Percentiles rank a stretch among this genome's conserved stretches.
phyloP scores from a whole-genome alignment of 2,888 invertebrate species.

The Cataglyphis altisquamis region DNA sequence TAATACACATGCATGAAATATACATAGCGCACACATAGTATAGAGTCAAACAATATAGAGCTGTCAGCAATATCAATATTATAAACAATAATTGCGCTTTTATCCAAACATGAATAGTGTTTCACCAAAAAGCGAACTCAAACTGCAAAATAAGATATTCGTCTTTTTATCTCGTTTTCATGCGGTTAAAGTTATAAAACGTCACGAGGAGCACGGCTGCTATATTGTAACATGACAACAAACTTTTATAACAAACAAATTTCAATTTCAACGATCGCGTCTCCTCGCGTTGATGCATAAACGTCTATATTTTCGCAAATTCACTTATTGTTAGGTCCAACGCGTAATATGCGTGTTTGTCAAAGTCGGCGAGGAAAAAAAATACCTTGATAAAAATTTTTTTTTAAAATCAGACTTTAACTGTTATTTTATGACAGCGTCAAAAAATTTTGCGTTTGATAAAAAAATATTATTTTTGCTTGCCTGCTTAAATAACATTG shows the following conservation, averaged over 20 bases:
- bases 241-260: constrained; percentile 50
- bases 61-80: constrained; percentile 22
- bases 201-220: not conserved
- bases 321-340: constrained; percentile 22
- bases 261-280: constrained; percentile 51
- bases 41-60: not conserved
- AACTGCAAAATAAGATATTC: not conserved
- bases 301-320: constrained; percentile 21
- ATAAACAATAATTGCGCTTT: constrained; percentile 38
- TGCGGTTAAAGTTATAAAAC: constrained; percentile 22
- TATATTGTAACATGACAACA: not conserved
- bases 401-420: constrained; percentile 43
- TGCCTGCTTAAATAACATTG: not conserved
- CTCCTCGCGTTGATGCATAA: constrained; percentile 28
- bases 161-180: constrained; percentile 21
- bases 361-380: constrained; percentile 2
- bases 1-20: not conserved
- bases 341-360: not conserved
- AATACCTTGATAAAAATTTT: constrained; percentile 34
- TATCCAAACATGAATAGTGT: not conserved
- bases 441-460: constrained; percentile 15
- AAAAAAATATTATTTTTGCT: constrained; percentile 11
- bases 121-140: not conserved
- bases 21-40: not conserved
- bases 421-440: constrained; percentile 13